Base-by-base conservation (phyloP, 2,797 vertebrate species). In the Gadopsis bispinosus region DNA sequence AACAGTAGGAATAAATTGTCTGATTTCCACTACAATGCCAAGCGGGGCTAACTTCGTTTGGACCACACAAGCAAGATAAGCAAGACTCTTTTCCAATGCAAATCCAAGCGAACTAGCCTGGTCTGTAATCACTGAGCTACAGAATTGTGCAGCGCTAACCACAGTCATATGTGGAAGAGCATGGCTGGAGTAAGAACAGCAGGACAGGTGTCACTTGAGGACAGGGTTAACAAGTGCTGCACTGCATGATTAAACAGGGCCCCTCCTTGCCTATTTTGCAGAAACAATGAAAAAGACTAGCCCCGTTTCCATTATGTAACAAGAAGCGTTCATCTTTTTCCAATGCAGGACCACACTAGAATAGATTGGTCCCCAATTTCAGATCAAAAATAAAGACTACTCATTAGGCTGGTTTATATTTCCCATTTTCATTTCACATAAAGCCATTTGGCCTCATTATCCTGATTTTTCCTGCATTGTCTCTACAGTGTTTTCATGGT, bases 361-460 rank as follows among this genome's bases (percentile, higher is more conserved):
- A 64, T 29, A 70, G 31, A 73, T 55, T 59, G 29, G 37, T 68
- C 63, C 33, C 65, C 54, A 75, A 62, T 59, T 66, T 69, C 50
- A 75, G 48, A 78, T 63, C 2, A 43, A 63, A 79, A 70, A 75
- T 76, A 73, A 81, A 72, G 55, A 75, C 37, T 55, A 81, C 67
- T 83, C 64, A 83, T 82, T 86, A 77, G 26, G 3, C 48, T 60
- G 47, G 53, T 59, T 77, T 75, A 59, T 62, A 76, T 81, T 77
- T 74, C 19, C 5, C 16, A 75, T 86, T 86, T 64, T 69, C 63
- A 77, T 78, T 84, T 85, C 83, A 84, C 77, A 85, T 31, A 73
- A 33, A 22, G n/a, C 55, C 19, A 79, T 79, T 80, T 76, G 64
- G 75, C 66, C 63, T 80, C 73, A 80, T 80, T 83, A 80, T 58